Conservation (phyloP, 1,140 invertebrate species). For the Diachasmimorpha longicaudata region DNA sequence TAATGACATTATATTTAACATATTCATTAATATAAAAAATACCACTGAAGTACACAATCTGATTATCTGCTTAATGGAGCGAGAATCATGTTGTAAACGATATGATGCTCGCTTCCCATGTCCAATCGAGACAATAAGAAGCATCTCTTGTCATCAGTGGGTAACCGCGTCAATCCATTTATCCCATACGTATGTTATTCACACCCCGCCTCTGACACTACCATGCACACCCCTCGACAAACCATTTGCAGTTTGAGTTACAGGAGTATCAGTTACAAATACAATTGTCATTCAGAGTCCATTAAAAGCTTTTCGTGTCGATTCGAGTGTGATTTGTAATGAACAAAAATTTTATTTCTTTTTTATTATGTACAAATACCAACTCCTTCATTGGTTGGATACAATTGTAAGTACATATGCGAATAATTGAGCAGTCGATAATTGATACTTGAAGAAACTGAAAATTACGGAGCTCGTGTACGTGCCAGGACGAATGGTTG, state of each 20-base stretch:
- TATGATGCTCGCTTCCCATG: slow-evolving; percentile 50
- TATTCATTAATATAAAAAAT: not conserved
- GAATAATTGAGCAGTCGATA: slow-evolving; percentile 7
- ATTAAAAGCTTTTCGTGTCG: slow-evolving; percentile 17
- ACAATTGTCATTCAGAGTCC: slow-evolving; percentile 18
- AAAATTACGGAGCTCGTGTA: not conserved
- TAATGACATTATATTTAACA: not conserved
- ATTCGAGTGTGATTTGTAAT: slow-evolving; percentile 16
- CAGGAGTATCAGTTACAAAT: slow-evolving; percentile 11
- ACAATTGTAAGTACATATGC: not conserved
- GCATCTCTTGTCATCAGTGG: not conserved
- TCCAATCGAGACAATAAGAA: slow-evolving; percentile 34
- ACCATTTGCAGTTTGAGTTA: not conserved
- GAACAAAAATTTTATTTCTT: not conserved
- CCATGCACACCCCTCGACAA: not conserved
- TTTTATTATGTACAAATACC: not conserved
- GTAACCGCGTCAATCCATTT: slow-evolving; percentile 8
- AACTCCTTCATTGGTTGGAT: no score
- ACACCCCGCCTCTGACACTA: not conserved
- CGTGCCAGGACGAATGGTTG: not conserved
- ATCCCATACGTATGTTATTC: slow-evolving; percentile 3
- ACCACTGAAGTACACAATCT: slow-evolving; percentile 26
- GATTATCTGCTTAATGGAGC: slow-evolving; percentile 53
- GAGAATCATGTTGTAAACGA: slow-evolving; percentile 30
- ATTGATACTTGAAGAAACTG: not conserved